Base-by-base conservation (phyloP, 2,888 invertebrate genomes). In the Peribatodes rhomboidaria region DNA sequence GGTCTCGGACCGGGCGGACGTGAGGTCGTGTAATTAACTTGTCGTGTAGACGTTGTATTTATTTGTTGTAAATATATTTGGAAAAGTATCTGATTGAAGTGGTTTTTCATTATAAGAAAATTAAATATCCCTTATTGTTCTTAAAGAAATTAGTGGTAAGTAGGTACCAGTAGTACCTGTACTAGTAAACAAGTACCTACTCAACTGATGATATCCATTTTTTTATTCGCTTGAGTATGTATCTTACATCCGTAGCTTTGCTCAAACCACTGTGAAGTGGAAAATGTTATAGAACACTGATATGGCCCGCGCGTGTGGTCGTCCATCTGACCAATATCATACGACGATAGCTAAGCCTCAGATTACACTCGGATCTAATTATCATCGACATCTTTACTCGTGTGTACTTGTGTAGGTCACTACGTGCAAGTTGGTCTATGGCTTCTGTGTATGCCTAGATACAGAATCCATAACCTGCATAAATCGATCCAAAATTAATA, bases 301-400 rank as follows among this genome's bases (percentile, higher is more conserved):
- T 68, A 77, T 72, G 63, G 68, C 58, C 67, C 72, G 63, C 83
- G 77, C 77, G 87, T 86, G 86, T 86, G 87, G 87, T 87, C 87
- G 78, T 73, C 77, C 70, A 78, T 81, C 79, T 73, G 75, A 78
- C 77, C 76, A 77, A 79, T 75, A 74, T 79, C 75, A 77, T 67
- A 69, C 72, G 73, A 73, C 73, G 75, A 79, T 78, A 72, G 67
- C 41, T 33, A 18, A 53, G 85, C 75, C 65, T 88, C 81, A 65
- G 75, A 73, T 87, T 84, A 79, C 87, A 81, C 66, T 80, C 77
- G 61, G 62, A 64, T 78, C 76, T 71, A 69, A 79, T 83, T 74
- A 80, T 74, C 70, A 71, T 73, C 70, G 57, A 60, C 47, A 71
- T 71, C 72, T 71, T 68, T 67, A 70, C 61, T 70, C 55, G 69